A percentile compares a stretch with the other conserved stretches of the same genome.
Conservation (phyloP, 2,797 vertebrate genomes). For the Sphenopsis melanotis region DNA sequence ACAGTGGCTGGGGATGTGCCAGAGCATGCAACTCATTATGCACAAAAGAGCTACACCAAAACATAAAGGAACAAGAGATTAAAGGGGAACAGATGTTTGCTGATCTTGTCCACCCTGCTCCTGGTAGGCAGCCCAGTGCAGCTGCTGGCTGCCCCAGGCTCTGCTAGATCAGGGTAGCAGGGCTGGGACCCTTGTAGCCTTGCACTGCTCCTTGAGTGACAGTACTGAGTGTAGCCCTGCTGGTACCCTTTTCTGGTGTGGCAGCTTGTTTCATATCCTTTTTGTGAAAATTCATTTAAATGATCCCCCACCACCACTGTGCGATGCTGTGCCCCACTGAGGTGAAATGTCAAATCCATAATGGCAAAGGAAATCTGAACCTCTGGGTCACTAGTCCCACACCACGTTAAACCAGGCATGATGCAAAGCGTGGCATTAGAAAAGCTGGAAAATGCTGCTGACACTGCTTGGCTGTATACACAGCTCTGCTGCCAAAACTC, state of each 20-base stretch:
- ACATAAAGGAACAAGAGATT: constrained; percentile 44
- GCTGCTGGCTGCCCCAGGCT: not conserved
- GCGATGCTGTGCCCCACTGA: not conserved
- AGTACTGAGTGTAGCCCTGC: not conserved
- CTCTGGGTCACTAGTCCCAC: not conserved
- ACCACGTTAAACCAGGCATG: not conserved
- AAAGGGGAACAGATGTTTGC: constrained; percentile 53
- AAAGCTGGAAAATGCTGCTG: not conserved
- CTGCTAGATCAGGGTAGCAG: not conserved
- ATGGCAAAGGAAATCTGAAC: not conserved
- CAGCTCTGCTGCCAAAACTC: not conserved
- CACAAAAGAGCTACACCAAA: constrained; percentile 3
- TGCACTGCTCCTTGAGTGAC: not conserved
- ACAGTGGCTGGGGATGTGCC: not conserved
- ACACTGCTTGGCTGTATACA: not conserved
- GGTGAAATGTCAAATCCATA: not conserved
- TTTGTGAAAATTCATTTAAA: not conserved
- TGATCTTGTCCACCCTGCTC: constrained; percentile 17
- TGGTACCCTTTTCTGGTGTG: not conserved
- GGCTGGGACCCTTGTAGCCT: not conserved
- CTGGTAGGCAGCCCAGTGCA: constrained; percentile 5
- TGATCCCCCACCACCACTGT: not conserved
- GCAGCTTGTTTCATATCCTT: not conserved
- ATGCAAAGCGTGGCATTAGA: not conserved
- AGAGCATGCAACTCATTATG: not conserved